Evolutionary conservation across 2,797 vertebrate species (phyloP), one percentile per base, ranked within the genome.

Genomic region (Chrysocyon brachyurus): DNA sequence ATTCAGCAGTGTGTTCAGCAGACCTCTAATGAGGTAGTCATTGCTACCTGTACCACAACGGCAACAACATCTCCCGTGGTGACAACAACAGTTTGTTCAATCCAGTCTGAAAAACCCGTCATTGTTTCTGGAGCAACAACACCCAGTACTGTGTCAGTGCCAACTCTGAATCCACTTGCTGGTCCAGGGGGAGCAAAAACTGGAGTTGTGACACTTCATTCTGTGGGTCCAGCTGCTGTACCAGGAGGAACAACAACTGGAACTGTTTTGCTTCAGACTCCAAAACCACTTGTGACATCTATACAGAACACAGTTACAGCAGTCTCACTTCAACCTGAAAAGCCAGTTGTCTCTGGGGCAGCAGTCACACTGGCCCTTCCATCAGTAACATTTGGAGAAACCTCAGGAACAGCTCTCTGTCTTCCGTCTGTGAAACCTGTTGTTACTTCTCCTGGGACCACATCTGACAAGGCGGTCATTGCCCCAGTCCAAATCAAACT

Each of bases 1-100:
- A 99, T 99, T 97, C 99, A 99, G 92, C 99, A 99, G 96, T 99
- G 99, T 97, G 97, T 99, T 93, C 98, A 98, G 97, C 98, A 99
- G 86, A 73, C 98, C 68, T 91, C 97, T 6, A 4, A 98, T 10
- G 98, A 98, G 52, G 95, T 97, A 7, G 49, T 97, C 70, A 5
- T 97, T 96, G 84, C 61, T 0, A 61, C 97, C 46, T 94, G 97
- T 10, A 36, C 93, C 40, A 90, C 98, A 31, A 84, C 96, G 87
- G 93, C 75, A 31, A 49, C 96, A 70, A 9, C 97, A 26, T 57
- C 98, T 87, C 84, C 88, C 33, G 90, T 97, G 52, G 93, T 79
- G 85, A 72, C 98, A 24, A 94, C 96, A 63, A 52, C 97, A 31
- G 31, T 91, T 85, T 79, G 97, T 40, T 95, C 98, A 31, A 73